Evolutionary conservation across 2,797 vertebrate species (phyloP).

Genomic region (Florisuga fusca): DNA sequence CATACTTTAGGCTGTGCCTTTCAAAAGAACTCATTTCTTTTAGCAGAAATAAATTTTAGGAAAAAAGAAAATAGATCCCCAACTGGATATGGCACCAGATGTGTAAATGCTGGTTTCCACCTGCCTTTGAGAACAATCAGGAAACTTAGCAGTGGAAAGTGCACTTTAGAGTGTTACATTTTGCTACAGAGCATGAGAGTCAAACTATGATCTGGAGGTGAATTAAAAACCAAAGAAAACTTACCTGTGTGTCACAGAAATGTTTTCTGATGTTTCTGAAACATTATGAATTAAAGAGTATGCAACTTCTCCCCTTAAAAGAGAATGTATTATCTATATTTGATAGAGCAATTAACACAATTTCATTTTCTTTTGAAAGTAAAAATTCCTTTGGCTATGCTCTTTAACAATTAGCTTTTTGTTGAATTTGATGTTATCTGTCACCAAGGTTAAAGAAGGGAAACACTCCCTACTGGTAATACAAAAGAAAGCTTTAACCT

Average conservation of each 20-base stretch:
- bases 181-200: not conserved
- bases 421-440: slow-evolving; percentile 37
- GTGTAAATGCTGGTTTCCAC: not conserved
- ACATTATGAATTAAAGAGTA: not conserved
- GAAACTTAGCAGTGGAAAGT: not conserved
- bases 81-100: not conserved
- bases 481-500: slow-evolving; percentile 68
- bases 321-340: slow-evolving; percentile 27
- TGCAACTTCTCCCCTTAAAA: not conserved
- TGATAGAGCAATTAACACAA: not conserved
- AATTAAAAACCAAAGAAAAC: not conserved
- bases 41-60: not conserved
- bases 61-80: not conserved
- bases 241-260: not conserved
- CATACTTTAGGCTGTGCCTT: not conserved
- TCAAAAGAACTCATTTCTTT: not conserved
- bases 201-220: not conserved
- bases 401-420: not conserved
- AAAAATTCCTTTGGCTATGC: not conserved
- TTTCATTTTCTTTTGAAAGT: slow-evolving; percentile 20
- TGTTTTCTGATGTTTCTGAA: not conserved
- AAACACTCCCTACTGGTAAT: slow-evolving; percentile 50
- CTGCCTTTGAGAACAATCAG: not conserved
- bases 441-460: slow-evolving; percentile 61
- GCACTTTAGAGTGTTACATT: not conserved